Evolutionary conservation across 2,888 invertebrate species (phyloP), one percentile per base, ranked within the genome.

Genomic region (Hypomecis punctinalis): DNA sequence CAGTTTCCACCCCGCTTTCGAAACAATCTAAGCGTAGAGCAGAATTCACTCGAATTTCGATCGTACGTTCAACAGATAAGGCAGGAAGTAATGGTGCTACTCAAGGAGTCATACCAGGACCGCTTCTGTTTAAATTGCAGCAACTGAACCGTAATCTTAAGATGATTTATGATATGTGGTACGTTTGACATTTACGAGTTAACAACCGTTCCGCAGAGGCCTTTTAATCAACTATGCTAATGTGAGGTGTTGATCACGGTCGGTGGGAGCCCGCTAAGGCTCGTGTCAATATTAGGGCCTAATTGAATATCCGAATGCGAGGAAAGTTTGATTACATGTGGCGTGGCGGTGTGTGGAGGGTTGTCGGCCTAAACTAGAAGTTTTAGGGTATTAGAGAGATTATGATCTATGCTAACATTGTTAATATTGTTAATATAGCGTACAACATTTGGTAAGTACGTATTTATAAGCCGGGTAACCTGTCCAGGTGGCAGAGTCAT

Each of bases 141-240:
- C 84, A 83, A 87, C 85, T 86, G 87, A 88, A 85, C 85, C 88
- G 85, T 89, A 89, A 90, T 90, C 89, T 90, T 89, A 85, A 89
- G 90, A 92, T 93, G 92, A 93, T 92, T 93, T 92, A 93, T 92
- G 90, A 89, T 83, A 85, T 86, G 87, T 87, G 83, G 85, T 86
- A 89, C 84, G 84, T 85, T 83, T 91, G 91, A 93, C 91, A 85
- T 91, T 91, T 89, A 91, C 90, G 89, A 91, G 87, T 89, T 90
- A 89, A 90, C 91, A 88, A 84, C 82, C 79, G 77, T 84, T 82
- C 81, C 82, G 84, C 80, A 84, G 84, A 87, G 89, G 88, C 90
- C 89, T 92, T 91, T 91, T 92, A 92, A 92, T 92, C 91, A 92
- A 90, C 89, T 90, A 90, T 90, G 90, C 88, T 90, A 92, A 92